Base-by-base conservation (phyloP, 2,797 vertebrate genomes). In the Arctocebus calabarensis region DNA sequence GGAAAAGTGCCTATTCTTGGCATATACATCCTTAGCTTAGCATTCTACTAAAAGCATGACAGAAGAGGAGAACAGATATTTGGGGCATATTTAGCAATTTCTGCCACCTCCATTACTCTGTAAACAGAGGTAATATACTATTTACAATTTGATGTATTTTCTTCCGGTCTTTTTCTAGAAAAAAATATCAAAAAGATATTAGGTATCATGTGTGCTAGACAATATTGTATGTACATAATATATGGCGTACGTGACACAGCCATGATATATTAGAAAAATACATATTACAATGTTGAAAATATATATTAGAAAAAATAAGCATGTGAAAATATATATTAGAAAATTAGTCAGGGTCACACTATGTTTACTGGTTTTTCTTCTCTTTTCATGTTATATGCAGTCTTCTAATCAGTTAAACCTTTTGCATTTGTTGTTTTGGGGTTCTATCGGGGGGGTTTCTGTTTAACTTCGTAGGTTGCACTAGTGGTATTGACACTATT, bases 401-500 rank as follows among this genome's bases (percentile, higher is more conserved):
- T 88, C 93, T 89, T 22, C 55, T 93, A 11, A 68, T 71, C 14
- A 25, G 23, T 96, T 90, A 92, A 62, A 14, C 20, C 7, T 95
- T 71, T 93, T 84, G 34, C 59, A 40, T 86, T 52, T 29, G 17
- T 89, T 43, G 5, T 96, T 86, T 89, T 61, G 66, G 92, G 84
- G 19, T 71, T 92, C 45, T 19, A 57, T 40, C 11, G 12, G 71
- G 3, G 10, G 34, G 75, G 9, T 92, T 79, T 94, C 22, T 32
- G 13, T 96, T 93, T 95, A 82, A 75, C 29, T 37, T 71, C 75
- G 27, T 62, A 88, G 25, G 17, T 57, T 79, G 9, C 55, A 29
- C 62, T 94, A 43, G 37, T 94, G 70, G 43, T 81, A 91, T 90
- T 71, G 68, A 84, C 12, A 3, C 55, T 86, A 45, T 78, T 96